Base-by-base conservation (phyloP, 2,113 vertebrate species). In the Piprites chloris region DNA sequence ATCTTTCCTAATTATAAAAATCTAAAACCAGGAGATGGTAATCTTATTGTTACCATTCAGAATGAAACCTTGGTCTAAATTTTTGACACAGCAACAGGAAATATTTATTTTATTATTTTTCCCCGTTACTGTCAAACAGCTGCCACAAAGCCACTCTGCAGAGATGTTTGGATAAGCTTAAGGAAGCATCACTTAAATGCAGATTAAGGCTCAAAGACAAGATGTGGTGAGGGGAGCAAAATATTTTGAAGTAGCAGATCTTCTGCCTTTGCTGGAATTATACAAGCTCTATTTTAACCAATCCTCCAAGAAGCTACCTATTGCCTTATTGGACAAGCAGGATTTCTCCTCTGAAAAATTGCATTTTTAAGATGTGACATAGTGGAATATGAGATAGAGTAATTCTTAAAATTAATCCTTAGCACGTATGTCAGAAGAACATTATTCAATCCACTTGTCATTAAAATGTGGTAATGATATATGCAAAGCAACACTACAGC, bases 161-260 rank as follows among this genome's bases (percentile, higher is more conserved):
- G 52, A 81, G 86, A 56, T 21, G 69, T 76, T 74, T 74, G 68
- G 35, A 72, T 14, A 58, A 77, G 6, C 30, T 71, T 79, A 68
- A 79, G 39, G 52, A 69, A 87, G 20, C 9, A 53, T 22, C n/a
- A 49, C 7, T 67, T 81, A 52, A 42, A 44, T 37, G 41, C 11
- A 76, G 39, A 73, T 3, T 3, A 86, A 77, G 33, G 6, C 42
- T 88, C 15, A 66, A 81, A 80, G 20, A 73, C 65, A 81, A 81
- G 32, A 72, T 49, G 2, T 0, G 0, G 5, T 1, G 0, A 86
- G 24, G 19, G 49, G 15, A 44, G 12, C 22, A 78, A 78, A 89
- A 44, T 47, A 46, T 78, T 89, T 24, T 81, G 69, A 91, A 91
- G 22, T 18, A 53, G 52, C 5, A 41, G 18, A 75, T 68, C 41